phyloP scores from a whole-genome alignment of 1,140 invertebrate species.

The Drosophila parvula region DNA sequence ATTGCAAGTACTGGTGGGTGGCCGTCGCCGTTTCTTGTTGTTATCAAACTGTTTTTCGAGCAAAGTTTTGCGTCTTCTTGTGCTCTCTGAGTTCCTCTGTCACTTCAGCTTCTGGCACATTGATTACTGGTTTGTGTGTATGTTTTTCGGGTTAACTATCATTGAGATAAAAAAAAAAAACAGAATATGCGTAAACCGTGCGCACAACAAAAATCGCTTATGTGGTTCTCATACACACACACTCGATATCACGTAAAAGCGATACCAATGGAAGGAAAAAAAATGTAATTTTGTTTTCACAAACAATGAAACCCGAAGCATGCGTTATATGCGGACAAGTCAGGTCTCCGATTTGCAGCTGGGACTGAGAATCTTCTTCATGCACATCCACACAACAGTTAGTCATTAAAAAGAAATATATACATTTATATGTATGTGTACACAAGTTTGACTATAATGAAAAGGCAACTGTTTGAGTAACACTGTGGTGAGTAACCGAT shows the following conservation, averaged over 20 bases:
- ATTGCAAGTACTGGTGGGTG: constrained; percentile 1
- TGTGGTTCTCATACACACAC: constrained; percentile 18
- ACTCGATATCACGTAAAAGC: constrained; percentile 18
- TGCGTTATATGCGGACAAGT: constrained; percentile 12
- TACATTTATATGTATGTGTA: constrained; percentile 12
- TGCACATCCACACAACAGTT: constrained; percentile 21
- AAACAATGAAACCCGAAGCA: constrained; percentile 15
- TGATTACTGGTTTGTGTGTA: constrained; percentile 8
- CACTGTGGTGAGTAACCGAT: constrained; percentile 21
- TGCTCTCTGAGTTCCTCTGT: neutral
- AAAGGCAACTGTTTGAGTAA: constrained; percentile 17
- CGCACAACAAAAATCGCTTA: constrained; percentile 19
- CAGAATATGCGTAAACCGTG: constrained; percentile 14
- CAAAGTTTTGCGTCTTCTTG: neutral
- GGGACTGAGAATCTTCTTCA: constrained; percentile 17
- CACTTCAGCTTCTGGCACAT: constrained; percentile 11
- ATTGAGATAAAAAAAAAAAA: constrained; percentile 16
- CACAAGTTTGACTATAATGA: constrained; percentile 14
- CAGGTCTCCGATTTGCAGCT: constrained; percentile 16
- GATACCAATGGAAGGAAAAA: neutral
- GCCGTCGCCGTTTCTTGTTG: constrained; percentile 3
- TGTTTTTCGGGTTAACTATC: constrained; percentile 16
- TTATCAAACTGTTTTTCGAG: constrained; percentile 11
- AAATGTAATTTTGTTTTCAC: constrained; percentile 1
- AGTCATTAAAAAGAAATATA: constrained; percentile 20